Conservation (phyloP, 2,797 vertebrate genomes). For the Chaenodraco wilsoni region DNA sequence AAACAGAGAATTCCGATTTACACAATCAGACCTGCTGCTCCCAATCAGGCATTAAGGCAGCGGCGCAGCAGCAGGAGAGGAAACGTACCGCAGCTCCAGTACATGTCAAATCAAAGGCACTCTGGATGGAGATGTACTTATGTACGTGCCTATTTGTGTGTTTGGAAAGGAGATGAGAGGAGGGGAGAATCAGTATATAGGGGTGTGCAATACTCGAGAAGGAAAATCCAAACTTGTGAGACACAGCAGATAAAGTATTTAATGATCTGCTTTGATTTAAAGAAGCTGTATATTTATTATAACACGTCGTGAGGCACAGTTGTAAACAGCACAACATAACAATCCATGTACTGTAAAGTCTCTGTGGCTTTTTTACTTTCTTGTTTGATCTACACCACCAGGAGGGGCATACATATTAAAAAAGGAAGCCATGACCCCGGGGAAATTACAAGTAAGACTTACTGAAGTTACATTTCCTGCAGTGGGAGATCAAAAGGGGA, state of each 20-base stretch:
- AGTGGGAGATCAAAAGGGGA: constrained; percentile 21
- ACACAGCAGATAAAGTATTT: neutral
- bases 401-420: constrained; percentile 24
- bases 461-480: constrained; percentile 19
- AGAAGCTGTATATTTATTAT: neutral
- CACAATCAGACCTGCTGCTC: constrained; percentile 72
- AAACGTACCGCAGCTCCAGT: constrained; percentile 21
- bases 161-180: constrained; percentile 2
- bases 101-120: constrained; percentile 36
- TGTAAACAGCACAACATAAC: neutral
- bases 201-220: neutral
- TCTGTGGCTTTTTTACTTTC: neutral
- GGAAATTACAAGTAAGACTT: constrained; percentile 18
- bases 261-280: constrained; percentile 12
- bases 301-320: neutral
- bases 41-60: constrained; percentile 69
- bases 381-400: constrained; percentile 14
- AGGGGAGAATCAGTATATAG: neutral
- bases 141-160: neutral
- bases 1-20: constrained; percentile 58
- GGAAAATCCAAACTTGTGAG: neutral
- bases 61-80: constrained; percentile 57
- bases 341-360: neutral
- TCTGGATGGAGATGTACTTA: constrained; percentile 3
- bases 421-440: constrained; percentile 4